A percentile compares a stretch with the other conserved stretches of the same genome.
These are phyloP conservation scores for Plagodis dolabraria DNA, from an alignment of 2,888 invertebrate genomes.

Conservation along the genomic window DNA sequence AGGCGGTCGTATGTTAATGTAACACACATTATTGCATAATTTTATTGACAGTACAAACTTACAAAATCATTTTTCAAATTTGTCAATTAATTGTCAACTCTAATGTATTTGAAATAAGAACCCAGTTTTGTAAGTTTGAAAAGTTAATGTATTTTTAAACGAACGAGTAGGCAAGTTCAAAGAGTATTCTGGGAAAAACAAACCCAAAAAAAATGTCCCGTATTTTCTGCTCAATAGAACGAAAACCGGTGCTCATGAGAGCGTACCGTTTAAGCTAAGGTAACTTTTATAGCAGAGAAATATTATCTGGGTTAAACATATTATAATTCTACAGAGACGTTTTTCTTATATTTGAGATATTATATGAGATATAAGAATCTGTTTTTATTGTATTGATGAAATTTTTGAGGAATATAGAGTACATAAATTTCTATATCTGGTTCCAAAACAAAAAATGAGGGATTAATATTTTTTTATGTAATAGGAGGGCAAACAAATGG, in stretches of 20 bases:
- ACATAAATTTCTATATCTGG: no score
- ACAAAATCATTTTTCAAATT: constrained; percentile 16
- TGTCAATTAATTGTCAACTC: constrained; percentile 11
- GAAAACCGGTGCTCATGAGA: constrained; percentile 57
- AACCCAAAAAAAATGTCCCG: constrained; percentile 56
- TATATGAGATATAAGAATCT: no score
- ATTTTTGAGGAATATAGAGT: no score
- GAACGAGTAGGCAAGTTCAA: constrained; percentile 65
- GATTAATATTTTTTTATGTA: no score
- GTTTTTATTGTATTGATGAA: no score
- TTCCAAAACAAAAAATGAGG: no score
- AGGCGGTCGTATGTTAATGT: constrained; percentile 41
- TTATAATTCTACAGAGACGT: not conserved
- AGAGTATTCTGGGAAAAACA: constrained; percentile 58
- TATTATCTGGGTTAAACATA: constrained; percentile 6
- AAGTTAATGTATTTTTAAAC: constrained; percentile 48
- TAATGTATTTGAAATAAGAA: not conserved
- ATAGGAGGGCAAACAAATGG: no score
- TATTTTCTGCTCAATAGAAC: constrained; percentile 63
- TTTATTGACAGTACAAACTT: constrained; percentile 38
- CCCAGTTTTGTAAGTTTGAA: constrained; percentile 12
- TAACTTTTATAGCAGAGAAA: constrained; percentile 4
- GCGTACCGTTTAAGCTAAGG: constrained; percentile 31
- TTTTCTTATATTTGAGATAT: no score
- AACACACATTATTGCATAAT: constrained; percentile 44